Base-by-base conservation (phyloP, 2,888 invertebrate genomes). In the Ditula angustiorana region DNA sequence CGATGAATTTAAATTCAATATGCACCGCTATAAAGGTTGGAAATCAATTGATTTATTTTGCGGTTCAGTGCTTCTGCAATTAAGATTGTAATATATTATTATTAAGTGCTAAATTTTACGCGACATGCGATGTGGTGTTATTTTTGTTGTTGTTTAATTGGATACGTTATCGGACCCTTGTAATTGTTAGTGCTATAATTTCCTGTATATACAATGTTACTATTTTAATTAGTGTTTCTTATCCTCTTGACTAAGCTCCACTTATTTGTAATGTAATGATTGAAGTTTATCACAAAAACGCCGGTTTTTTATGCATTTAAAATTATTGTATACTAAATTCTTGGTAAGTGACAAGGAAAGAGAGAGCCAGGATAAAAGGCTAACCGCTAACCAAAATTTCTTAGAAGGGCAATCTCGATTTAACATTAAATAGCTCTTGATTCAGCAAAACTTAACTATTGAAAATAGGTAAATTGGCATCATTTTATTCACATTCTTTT, bases 131-230 rank as follows among this genome's bases (percentile, higher is more conserved):
- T 30, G 41, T n/a, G n/a, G 35, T 16, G 47, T 56, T 56, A 56
- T 53, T 35, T 61, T 61, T 21, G 41, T 44, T 30, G 28, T 44
- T 53, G 24, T 61, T 30, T 61, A 50, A 62, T 57, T 62, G 49
- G 62, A 41, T 56, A 50, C 19, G 49, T 57, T 62, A 62, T 62
- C 56, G 41, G 41, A 41, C 13, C 47, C 23, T 13, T 30, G 30
- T 16, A 30, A 41, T 57, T 57, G 19, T 37, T 49, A 47, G 49
- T 28, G 37, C 47, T 10, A 37, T 37, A 49, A 49, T 49, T 62
- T 62, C 56, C 62, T 62, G 49, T 50, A 49, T 56, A 62, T n/a
- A n/a, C n/a, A 37, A 37, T 61, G 55, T 47, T 47, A 26, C 35
- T 35, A 50, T 62, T 55, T 61, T 56, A 62, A 56, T 57, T 56